phyloP scores from a whole-genome alignment of 2,888 invertebrate genomes.

The Pseudanteris insignis region DNA sequence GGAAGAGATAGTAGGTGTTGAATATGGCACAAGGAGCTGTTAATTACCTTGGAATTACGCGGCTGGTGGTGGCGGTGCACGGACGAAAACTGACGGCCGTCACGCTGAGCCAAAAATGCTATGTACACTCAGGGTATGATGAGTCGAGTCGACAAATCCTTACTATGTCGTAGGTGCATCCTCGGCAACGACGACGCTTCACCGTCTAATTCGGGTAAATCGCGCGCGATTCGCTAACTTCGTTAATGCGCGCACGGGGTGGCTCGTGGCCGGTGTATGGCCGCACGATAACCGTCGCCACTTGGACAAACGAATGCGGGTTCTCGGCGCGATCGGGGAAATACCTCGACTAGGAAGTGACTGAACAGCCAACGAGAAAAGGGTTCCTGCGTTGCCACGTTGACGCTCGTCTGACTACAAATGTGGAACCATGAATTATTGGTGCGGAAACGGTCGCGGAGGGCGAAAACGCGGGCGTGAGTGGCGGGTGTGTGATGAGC shows the following conservation, averaged over 20 bases:
- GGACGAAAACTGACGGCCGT: too few species aligned
- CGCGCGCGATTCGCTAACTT: too few species aligned
- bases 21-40: too few species aligned
- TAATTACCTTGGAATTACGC: too few species aligned
- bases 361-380: constrained; percentile 56
- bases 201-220: too few species aligned
- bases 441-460: constrained; percentile 22
- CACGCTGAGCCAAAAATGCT: too few species aligned
- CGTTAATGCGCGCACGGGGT: too few species aligned
- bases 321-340: constrained; percentile 46
- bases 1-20: too few species aligned
- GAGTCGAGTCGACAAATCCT: constrained; percentile 8
- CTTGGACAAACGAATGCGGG: constrained; percentile 40
- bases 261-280: not conserved
- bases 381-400: constrained; percentile 63
- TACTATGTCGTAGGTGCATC: constrained; percentile 11
- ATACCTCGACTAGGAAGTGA: constrained; percentile 63
- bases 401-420: constrained; percentile 56
- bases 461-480: constrained; percentile 15
- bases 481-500: not conserved
- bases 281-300: constrained; percentile 12
- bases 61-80: too few species aligned
- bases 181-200: constrained; percentile 23
- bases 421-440: constrained; percentile 53
- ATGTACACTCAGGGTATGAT: not conserved